phyloP scores from a whole-genome alignment of 2,113 vertebrate genomes.

The Odobenus rosmarus region DNA sequence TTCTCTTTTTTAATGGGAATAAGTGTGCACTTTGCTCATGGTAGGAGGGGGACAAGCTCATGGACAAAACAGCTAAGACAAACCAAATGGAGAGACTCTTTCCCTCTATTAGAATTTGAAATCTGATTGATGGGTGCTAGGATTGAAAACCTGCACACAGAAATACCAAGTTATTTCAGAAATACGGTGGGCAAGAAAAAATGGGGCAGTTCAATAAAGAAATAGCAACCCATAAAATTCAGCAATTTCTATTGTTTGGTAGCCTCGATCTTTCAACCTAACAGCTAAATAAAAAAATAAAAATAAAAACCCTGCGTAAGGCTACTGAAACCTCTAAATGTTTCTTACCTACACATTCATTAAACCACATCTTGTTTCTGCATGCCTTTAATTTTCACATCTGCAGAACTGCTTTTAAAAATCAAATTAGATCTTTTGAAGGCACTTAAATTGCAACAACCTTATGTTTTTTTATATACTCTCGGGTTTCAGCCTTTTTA shows the following conservation, averaged over 20 bases:
- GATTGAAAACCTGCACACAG: not conserved
- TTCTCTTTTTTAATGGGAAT: slow-evolving; percentile 22
- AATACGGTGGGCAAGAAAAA: not conserved
- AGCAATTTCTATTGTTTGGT: not conserved
- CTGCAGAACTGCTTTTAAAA: slow-evolving; percentile 73
- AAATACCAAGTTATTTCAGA: not conserved
- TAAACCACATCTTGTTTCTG: slow-evolving; percentile 65
- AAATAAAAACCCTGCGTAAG: not conserved
- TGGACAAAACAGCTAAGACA: slow-evolving; percentile 12
- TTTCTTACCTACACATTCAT: slow-evolving; percentile 65
- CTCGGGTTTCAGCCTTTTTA: slow-evolving; percentile 62
- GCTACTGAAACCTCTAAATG: slow-evolving; percentile 62
- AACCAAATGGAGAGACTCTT: not conserved
- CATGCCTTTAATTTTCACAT: slow-evolving; percentile 66
- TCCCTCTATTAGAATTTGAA: slow-evolving; percentile 55
- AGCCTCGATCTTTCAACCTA: not conserved
- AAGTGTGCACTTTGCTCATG: slow-evolving; percentile 26
- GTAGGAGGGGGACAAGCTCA: not conserved
- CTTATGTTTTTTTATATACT: slow-evolving; percentile 64
- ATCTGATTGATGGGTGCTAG: not conserved
- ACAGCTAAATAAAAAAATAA: not conserved
- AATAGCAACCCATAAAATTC: not conserved
- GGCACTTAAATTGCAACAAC: slow-evolving; percentile 70
- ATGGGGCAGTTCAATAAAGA: not conserved
- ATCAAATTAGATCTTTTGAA: slow-evolving; percentile 78